Base-by-base conservation (phyloP, 2,113 vertebrate species). In the Picathartes gymnocephalus region DNA sequence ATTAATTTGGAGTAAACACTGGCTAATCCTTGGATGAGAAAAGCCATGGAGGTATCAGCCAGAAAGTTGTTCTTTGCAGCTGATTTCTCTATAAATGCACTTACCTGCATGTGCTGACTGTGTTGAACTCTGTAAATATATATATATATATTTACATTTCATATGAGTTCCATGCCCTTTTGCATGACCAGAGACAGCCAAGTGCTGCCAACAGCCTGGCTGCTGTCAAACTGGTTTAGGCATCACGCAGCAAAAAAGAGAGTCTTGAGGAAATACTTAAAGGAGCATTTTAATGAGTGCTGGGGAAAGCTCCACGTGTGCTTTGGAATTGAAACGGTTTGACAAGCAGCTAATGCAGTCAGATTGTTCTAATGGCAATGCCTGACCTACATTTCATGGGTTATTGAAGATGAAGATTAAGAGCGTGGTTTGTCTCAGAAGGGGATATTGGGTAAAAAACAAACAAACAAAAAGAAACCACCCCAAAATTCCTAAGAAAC, bases 341-440 rank as follows among this genome's bases (percentile, higher is more conserved):
- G 88, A 64, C 70, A 80, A 30, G 84, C 86, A 82, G 93, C 71
- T 94, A 72, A 88, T 70, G 50, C 54, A 51, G 62, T 88, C 76
- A 80, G 86, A 85, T 94, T 64, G 81, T 93, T 92, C 87, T 94
- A 87, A 94, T 85, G 87, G 95, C 91, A 50, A 44, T 21, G 47
- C 69, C 57, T 95, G 97, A 90, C 92, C 95, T 93, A 93, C 58
- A 95, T 97, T 96, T 95, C 79, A 22, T 69, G 90, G 92, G 91
- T 91, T 91, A 61, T 42, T 95, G 92, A 81, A 83, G 87, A 72
- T 69, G 74, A 35, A 81, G 90, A 57, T 79, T 73, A 88, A 58
- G 62, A 86, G 51, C 5, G 8, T 57, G 42, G 47, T 87, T 86
- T 1, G 0, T 82, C 62, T 91, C 58, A 15, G 66, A 54, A 80